Evolutionary conservation across 2,888 invertebrate genomes (phyloP), one percentile per base, ranked within the genome.

Genomic region (Schizotus pectinicornis): DNA sequence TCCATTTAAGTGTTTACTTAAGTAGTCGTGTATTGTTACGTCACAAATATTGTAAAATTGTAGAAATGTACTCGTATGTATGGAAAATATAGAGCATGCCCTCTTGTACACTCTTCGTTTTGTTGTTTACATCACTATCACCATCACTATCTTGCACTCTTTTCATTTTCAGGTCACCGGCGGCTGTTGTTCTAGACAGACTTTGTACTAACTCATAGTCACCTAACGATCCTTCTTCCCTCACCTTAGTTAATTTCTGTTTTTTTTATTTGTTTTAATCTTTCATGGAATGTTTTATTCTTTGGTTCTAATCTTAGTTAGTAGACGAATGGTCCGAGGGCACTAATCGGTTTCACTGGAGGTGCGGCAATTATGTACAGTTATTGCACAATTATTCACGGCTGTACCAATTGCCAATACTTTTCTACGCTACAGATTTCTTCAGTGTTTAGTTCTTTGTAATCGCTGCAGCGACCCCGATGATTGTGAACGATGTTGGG

Each of bases 121-220:
- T 70, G 47, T 71, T 71, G 62, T 71, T 69, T 64, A 34, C 61
- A 65, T 63, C 66, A 60, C 62, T 66, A 49, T 70, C 63, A 62
- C 57, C 53, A 51, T 64, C 65, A 68, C 65, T 72, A 56, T 73
- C 66, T 64, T 74, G 74, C 75, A 76, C 75, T 68, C 67, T 75
- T 64, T 79, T 83, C 80, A 81, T 83, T 84, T 85, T 81, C 84
- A 85, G 85, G 85, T 81, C 85, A 85, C 81, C 84, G 84, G 79
- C 83, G 84, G 79, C 84, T 84, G 76, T 82, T 84, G 76, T 85
- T 84, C 82, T 85, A 84, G 82, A 82, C 78, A 78, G 47, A 56
- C 55, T 55, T 36, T 49, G 33, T 55, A 61, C 61, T 61, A 61
- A 61, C 58, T 51, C 43, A 47, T 54, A 12, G 31, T 6, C 30